Evolutionary conservation across 2,113 vertebrate genomes (phyloP).

Genomic region (Chloebia gouldiae): DNA sequence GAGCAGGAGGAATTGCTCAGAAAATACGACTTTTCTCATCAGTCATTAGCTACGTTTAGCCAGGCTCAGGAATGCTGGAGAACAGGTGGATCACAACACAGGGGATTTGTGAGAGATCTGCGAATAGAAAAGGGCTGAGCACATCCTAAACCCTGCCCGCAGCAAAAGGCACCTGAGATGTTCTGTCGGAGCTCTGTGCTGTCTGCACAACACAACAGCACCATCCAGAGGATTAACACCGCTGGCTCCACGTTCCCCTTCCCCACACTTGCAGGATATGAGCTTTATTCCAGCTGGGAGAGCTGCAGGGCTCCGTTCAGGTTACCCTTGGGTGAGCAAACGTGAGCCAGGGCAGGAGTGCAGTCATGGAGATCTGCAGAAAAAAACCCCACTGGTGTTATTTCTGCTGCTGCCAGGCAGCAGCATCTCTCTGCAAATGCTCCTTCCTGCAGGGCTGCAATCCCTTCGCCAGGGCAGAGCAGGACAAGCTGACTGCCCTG

Average conservation of each 20-base stretch:
- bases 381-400: neutral
- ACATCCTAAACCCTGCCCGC: neutral
- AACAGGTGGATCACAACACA: neutral
- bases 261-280: neutral
- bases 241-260: neutral
- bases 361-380: neutral
- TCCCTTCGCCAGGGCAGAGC: neutral
- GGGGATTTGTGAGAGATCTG: neutral
- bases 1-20: neutral
- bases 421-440: accelerated
- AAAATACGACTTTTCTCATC: neutral
- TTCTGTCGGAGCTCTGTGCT: accelerated
- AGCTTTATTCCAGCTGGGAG: neutral
- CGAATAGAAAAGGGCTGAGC: neutral
- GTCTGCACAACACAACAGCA: neutral
- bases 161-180: neutral
- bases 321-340: neutral
- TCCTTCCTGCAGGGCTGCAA: neutral
- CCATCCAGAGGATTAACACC: neutral
- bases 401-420: neutral
- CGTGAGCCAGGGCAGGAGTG: neutral
- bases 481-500: accelerated
- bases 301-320: neutral
- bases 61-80: neutral
- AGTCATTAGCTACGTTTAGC: neutral